Percentiles rank a stretch among this genome's conserved stretches.
These are phyloP conservation scores for Lasiurus borealis DNA, from an alignment of 2,113 vertebrate species.

Conservation along the genomic window DNA sequence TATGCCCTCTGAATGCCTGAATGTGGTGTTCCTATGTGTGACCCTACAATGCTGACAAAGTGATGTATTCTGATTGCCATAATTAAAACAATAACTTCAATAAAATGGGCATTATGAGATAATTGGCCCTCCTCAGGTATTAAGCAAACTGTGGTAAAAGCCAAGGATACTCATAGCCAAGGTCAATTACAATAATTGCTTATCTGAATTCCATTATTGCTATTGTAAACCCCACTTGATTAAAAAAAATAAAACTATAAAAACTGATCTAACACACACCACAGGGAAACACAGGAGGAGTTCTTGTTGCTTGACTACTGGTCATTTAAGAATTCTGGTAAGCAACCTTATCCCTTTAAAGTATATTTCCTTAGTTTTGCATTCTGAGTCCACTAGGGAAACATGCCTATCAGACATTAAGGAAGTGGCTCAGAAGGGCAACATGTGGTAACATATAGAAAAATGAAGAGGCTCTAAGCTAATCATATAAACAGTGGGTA, in stretches of 20 bases:
- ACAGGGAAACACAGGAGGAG: conserved; percentile 64
- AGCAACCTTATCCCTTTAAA: not conserved
- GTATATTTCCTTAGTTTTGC: not conserved
- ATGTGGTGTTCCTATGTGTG: conserved; percentile 64
- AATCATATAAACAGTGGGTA: not conserved
- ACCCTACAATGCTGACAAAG: conserved; percentile 78
- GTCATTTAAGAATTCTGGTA: not conserved
- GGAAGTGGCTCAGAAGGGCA: not conserved
- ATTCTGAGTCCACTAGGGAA: conserved; percentile 38
- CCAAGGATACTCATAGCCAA: conserved; percentile 83
- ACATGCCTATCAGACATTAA: not conserved
- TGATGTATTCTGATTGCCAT: conserved; percentile 84
- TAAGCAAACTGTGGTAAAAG: conserved; percentile 87
- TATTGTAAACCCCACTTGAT: conserved; percentile 83
- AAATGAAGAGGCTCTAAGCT: conserved; percentile 14
- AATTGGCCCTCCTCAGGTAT: conserved; percentile 87
- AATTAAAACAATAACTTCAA: conserved; percentile 89
- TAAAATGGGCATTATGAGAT: conserved; percentile 87
- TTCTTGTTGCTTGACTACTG: conserved; percentile 49
- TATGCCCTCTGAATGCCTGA: conserved; percentile 52
- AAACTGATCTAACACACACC: conserved; percentile 70
- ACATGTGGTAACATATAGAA: not conserved
- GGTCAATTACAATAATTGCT: conserved; percentile 88
- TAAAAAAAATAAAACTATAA: conserved; percentile 75
- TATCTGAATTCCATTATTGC: conserved; percentile 87